Percentiles rank a stretch among this genome's conserved stretches.
Conservation (phyloP, 2,888 invertebrate genomes). For the Diloba caeruleocephala region DNA sequence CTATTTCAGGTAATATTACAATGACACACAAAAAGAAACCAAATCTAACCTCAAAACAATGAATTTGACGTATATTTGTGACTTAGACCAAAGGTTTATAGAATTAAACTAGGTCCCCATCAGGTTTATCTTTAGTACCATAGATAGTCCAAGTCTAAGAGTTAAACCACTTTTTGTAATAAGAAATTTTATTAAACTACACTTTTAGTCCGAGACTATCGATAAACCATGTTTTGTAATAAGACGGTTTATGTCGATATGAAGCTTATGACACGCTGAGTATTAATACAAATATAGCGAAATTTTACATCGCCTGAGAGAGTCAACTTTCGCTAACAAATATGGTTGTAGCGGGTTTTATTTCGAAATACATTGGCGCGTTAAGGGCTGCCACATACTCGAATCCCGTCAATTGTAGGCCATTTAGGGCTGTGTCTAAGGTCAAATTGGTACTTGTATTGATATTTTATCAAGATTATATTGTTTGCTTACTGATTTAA, state of each 20-base stretch:
- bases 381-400: constrained; percentile 55
- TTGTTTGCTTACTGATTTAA: constrained; percentile 34
- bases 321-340: constrained; percentile 81
- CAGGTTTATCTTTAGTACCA: no score
- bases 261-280: constrained; percentile 68
- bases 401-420: constrained; percentile 51
- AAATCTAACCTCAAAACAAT: no score
- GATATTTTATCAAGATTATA: constrained; percentile 35
- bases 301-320: constrained; percentile 68
- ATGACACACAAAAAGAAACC: no score
- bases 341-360: constrained; percentile 72
- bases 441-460: constrained; percentile 40
- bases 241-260: constrained; percentile 63
- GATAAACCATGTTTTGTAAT: no score
- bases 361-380: constrained; percentile 65
- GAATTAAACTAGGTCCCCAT: no score
- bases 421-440: constrained; percentile 50
- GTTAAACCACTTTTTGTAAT: no score
- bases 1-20: no score
- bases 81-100: no score
- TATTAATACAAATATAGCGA: constrained; percentile 74
- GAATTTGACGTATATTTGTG: no score
- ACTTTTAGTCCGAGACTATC: no score
- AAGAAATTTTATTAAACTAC: no score
- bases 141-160: no score